Base-by-base conservation (phyloP, 2,113 vertebrate genomes). In the Pygathrix nemaeus region DNA sequence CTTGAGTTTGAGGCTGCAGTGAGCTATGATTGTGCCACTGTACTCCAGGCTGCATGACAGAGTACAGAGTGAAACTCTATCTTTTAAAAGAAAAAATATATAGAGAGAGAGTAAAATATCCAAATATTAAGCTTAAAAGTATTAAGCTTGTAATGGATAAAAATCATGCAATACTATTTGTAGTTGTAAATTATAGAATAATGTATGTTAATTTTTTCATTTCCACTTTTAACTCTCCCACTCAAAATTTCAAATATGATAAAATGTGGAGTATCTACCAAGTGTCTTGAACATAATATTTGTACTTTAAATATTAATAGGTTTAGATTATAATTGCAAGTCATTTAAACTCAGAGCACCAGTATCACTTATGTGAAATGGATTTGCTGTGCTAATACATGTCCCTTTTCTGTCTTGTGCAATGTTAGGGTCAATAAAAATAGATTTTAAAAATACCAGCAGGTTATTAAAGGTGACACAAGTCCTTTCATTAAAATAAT, bases 181-280 rank as follows among this genome's bases (percentile, higher is more conserved):
- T 13, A 72, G 32, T 94, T 88, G 1, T 64, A 81, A 92, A 80
- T 84, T 61, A 72, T 48, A 80, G 20, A 87, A 66, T 78, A 25
- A 55, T 61, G 17, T 64, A 68, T 84, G 32, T 57, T 43, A 35
- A 76, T 59, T 93, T 85, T 72, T 93, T 73, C 11, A 30, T 75
- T 88, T 92, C 23, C 61, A 83, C 12, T 38, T 38, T 27, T 92
- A 86, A 72, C 40, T 92, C 38, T 90, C 85, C 14, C 35, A 90
- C 14, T 84, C 45, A 90, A 95, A 90, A 91, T 75, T 66, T 93
- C 25, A 96, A 90, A 88, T 18, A 59, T 57, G 5, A 93, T 96
- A 61, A 90, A 82, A 20, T 78, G 2, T 61, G 50, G 17, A 85
- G 8, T 81, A 3, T 81, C 18, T 23, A 95, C 27, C 83, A 89